phyloP scores from a whole-genome alignment of 1,140 invertebrate genomes.

The Helicoverpa armigera region DNA sequence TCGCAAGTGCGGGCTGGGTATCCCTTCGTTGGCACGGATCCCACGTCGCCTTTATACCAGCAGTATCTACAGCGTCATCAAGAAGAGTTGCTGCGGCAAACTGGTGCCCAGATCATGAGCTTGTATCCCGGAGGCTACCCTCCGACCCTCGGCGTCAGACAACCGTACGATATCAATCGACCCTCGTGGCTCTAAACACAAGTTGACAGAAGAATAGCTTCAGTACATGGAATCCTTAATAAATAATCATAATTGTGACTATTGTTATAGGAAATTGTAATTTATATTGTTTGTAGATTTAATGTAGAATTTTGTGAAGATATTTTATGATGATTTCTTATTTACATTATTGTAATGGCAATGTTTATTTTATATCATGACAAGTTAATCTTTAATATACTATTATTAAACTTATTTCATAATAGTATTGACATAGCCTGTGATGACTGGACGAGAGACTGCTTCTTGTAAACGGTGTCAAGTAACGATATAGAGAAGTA shows the following conservation, averaged over 20 bases:
- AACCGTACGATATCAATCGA: slow-evolving; percentile 89
- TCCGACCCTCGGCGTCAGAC: slow-evolving; percentile 88
- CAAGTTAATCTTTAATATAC: slow-evolving; percentile 60
- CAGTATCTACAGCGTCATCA: slow-evolving; percentile 89
- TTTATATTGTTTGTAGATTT: slow-evolving; percentile 76
- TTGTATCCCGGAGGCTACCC: slow-evolving; percentile 89
- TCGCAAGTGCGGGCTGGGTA: slow-evolving; percentile 85
- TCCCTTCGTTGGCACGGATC: slow-evolving; percentile 88
- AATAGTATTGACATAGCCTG: slow-evolving; percentile 52
- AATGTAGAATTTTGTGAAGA: slow-evolving; percentile 65
- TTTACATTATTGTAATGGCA: slow-evolving; percentile 54
- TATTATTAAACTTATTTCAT: slow-evolving; percentile 48
- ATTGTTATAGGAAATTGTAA: slow-evolving; percentile 73
- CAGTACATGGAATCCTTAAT: slow-evolving; percentile 47
- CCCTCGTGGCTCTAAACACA: slow-evolving; percentile 85
- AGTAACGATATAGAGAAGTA: slow-evolving; percentile 9
- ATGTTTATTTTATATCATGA: slow-evolving; percentile 61
- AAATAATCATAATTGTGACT: slow-evolving; percentile 65
- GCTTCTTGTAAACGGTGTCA: slow-evolving; percentile 46
- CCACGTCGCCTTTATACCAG: slow-evolving; percentile 89
- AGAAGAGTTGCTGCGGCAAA: slow-evolving; percentile 87
- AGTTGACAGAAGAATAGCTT: slow-evolving; percentile 45
- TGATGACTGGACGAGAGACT: slow-evolving; percentile 56
- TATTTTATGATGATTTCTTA: slow-evolving; percentile 64
- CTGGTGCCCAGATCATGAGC: slow-evolving; percentile 83